These are phyloP conservation scores for Petaurus breviceps DNA, from an alignment of 2,113 vertebrate genomes.

Conservation along the genomic window DNA sequence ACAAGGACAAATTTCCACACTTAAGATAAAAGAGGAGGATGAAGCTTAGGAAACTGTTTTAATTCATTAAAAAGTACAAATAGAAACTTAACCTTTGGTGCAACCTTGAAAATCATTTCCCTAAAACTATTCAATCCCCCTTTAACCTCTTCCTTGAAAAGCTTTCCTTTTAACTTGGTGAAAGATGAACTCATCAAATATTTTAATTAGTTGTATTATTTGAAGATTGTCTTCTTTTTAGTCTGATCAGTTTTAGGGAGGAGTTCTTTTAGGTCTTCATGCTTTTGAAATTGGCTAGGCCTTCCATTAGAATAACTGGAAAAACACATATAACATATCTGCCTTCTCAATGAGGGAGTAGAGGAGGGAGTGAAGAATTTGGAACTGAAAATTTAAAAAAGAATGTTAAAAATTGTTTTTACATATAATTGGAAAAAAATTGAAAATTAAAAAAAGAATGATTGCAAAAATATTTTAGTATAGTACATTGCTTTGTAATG, in stretches of 20 bases:
- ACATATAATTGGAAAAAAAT: not conserved
- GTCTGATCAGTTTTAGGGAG: not conserved
- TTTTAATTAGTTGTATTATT: not conserved
- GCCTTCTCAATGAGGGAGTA: not conserved
- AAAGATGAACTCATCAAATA: not conserved
- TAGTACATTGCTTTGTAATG: not conserved
- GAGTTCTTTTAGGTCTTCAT: not conserved
- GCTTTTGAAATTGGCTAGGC: not conserved
- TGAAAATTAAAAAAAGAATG: not conserved
- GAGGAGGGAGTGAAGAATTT: not conserved
- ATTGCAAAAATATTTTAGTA: not conserved
- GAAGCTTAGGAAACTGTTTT: not conserved
- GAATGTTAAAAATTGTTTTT: not conserved
- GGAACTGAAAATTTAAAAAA: not conserved
- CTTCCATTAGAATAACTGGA: not conserved
- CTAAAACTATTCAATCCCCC: not conserved
- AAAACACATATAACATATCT: not conserved
- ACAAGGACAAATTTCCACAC: not conserved
- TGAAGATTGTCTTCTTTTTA: not conserved
- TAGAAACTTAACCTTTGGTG: not conserved
- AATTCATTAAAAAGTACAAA: not conserved
- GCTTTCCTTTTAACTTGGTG: not conserved
- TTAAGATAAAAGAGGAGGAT: not conserved
- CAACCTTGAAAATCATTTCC: not conserved
- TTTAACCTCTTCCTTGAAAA: not conserved